Percentiles rank a stretch among this genome's conserved stretches.
These are phyloP conservation scores for Indicator maculatus DNA, from an alignment of 2,113 vertebrate species.

Conservation along the genomic window DNA sequence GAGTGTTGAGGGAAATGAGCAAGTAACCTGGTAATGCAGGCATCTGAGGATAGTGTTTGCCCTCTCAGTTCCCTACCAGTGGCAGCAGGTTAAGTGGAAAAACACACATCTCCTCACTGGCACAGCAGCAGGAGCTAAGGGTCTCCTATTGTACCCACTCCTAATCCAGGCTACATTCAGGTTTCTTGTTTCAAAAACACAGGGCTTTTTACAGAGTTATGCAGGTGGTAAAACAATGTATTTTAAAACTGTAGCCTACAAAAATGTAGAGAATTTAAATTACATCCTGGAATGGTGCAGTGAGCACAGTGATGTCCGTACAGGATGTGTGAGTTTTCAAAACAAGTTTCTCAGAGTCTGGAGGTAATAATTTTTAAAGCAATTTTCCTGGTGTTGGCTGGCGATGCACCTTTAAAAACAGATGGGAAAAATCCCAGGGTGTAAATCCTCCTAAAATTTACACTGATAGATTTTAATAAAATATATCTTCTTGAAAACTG, in stretches of 20 bases:
- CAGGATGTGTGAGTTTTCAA: slow-evolving; percentile 54
- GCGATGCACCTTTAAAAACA: slow-evolving; percentile 52
- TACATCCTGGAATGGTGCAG: slow-evolving; percentile 53
- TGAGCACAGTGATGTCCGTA: slow-evolving; percentile 25
- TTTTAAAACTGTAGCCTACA: slow-evolving; percentile 42
- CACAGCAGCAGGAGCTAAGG: background rate
- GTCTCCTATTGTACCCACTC: slow-evolving; percentile 9
- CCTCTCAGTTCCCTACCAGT: background rate
- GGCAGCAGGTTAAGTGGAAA: slow-evolving; percentile 11
- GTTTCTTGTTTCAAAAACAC: slow-evolving; percentile 36
- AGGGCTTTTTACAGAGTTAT: slow-evolving; percentile 21
- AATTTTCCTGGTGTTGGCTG: slow-evolving; percentile 42
- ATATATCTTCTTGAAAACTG: slow-evolving; percentile 18
- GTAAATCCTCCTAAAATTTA: slow-evolving; percentile 65
- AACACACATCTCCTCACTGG: background rate
- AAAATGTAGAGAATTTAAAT: slow-evolving; percentile 70
- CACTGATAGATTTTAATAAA: slow-evolving; percentile 42
- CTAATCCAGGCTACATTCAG: slow-evolving; percentile 25
- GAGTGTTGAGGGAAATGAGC: background rate
- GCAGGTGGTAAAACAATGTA: slow-evolving; percentile 55
- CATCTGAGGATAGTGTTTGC: background rate
- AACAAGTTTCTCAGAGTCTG: slow-evolving; percentile 57
- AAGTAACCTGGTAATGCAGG: background rate
- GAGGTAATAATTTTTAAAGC: slow-evolving; percentile 62
- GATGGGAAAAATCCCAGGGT: slow-evolving; percentile 55